A percentile compares a stretch with the other conserved stretches of the same genome.
Conservation (phyloP, 2,888 invertebrate genomes). For the Calameuta pallipes region DNA sequence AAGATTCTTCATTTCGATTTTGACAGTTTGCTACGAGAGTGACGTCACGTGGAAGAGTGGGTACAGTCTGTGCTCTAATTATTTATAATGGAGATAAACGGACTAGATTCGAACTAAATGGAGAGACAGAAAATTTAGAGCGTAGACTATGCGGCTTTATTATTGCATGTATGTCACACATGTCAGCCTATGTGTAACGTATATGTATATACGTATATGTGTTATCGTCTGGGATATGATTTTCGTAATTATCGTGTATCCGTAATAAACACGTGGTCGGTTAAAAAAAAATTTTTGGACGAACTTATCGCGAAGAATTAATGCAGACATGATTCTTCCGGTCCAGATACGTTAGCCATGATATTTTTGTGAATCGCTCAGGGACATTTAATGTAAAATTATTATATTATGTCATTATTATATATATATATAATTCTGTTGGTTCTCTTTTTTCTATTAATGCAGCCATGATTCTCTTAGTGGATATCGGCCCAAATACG, state of each 20-base stretch:
- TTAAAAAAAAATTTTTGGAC: background rate
- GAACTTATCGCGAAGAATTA: no score
- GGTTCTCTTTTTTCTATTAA: background rate
- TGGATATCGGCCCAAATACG: no score
- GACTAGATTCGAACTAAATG: background rate
- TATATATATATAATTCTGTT: no score
- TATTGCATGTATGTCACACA: background rate
- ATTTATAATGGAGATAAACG: background rate
- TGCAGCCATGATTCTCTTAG: no score
- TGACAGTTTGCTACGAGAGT: background rate
- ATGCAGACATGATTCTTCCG: no score
- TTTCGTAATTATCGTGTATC: background rate
- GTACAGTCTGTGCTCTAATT: background rate
- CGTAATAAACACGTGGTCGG: background rate
- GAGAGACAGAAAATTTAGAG: background rate
- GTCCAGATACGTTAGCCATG: no score
- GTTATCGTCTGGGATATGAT: background rate
- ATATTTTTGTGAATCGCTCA: no score
- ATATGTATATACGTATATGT: background rate
- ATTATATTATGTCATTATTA: no score
- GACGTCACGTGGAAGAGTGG: background rate
- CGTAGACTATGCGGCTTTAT: background rate
- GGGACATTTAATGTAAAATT: no score
- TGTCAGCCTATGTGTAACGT: background rate
- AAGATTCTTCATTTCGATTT: background rate